Evolutionary conservation across 2,888 invertebrate genomes (phyloP).

Genomic region (Caenorhabditis angaria): DNA sequence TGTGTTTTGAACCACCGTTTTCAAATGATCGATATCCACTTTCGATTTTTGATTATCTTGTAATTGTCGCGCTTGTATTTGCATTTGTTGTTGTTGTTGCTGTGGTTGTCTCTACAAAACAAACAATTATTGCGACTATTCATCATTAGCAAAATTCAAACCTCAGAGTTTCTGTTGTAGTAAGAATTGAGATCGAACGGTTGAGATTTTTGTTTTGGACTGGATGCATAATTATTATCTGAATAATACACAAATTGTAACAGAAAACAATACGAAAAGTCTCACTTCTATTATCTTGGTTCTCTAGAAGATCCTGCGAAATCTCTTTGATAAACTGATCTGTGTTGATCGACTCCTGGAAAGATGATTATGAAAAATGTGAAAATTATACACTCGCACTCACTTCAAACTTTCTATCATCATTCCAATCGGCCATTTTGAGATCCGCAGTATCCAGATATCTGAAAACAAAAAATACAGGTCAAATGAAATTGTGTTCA

Average conservation of each 20-base stretch:
- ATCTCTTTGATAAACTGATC: neutral
- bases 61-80: neutral
- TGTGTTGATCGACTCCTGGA: neutral
- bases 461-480: neutral
- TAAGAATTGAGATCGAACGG: neutral
- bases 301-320: neutral
- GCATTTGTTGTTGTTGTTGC: neutral
- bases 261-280: neutral
- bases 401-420: neutral
- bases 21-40: conserved; percentile 3
- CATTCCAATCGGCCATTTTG: neutral
- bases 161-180: neutral
- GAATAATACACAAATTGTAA: neutral
- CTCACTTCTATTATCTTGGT: neutral
- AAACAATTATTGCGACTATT: neutral
- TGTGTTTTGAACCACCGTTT: conserved; percentile 31
- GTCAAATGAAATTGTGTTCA: too few relatives aligned
- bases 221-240: neutral
- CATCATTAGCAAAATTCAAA: neutral
- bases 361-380: neutral
- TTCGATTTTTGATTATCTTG: neutral
- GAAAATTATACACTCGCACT: neutral
- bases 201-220: neutral
- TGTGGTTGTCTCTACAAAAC: neutral
- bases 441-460: neutral